Conservation (phyloP, 2,113 vertebrate species). For the Sander vitreus region DNA sequence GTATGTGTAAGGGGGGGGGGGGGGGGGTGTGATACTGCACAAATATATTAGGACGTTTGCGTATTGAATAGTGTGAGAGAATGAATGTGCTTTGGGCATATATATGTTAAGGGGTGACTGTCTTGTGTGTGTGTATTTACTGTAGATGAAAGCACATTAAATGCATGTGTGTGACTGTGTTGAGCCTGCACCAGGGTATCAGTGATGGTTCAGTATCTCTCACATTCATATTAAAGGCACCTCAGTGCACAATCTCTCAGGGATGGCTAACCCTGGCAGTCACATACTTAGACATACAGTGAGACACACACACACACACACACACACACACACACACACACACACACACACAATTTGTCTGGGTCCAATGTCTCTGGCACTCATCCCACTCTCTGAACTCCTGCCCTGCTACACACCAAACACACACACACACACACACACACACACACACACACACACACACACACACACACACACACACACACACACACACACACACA, state of each 20-base stretch:
- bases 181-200: conserved; percentile 71
- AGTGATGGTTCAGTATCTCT: conserved; percentile 80
- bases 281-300: conserved; percentile 66
- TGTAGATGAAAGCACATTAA: conserved; percentile 7
- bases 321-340: conserved; percentile 31
- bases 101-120: conserved; percentile 44
- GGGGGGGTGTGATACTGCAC: conserved; percentile 11
- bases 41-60: conserved; percentile 44
- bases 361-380: conserved; percentile 54
- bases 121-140: conserved; percentile 21
- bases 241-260: conserved; percentile 80
- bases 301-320: conserved; percentile 28
- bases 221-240: conserved; percentile 77
- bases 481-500: conserved; percentile 29
- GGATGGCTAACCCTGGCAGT: conserved; percentile 74
- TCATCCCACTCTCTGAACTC: conserved; percentile 71
- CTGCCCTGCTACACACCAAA: conserved; percentile 59
- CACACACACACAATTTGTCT: conserved; percentile 53
- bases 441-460: neutral
- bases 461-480: conserved; percentile 40
- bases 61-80: conserved; percentile 50
- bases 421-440: too few species aligned
- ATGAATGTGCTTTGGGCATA: conserved; percentile 42
- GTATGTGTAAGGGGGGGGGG: conserved; percentile 1
- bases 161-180: conserved; percentile 47